These are phyloP conservation scores for Cyphomyrus plagiostoma DNA, from an alignment of 2,113 vertebrate genomes.

Conservation along the genomic window DNA sequence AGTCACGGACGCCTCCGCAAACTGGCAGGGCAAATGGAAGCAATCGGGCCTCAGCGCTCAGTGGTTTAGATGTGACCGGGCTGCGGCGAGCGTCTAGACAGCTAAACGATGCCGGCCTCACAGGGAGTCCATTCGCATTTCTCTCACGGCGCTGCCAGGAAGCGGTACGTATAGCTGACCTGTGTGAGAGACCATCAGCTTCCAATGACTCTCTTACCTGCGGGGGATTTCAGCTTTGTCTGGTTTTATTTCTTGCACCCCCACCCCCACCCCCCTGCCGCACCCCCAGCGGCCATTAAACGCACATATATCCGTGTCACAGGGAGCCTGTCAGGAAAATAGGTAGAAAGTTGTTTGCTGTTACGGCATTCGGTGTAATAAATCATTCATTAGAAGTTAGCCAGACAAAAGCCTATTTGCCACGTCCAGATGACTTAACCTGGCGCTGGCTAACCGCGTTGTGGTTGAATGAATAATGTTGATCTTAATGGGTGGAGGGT, in stretches of 20 bases:
- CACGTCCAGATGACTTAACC: conserved; percentile 24
- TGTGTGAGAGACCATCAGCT: conserved; percentile 48
- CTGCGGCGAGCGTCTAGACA: conserved; percentile 53
- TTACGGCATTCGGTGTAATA: conserved; percentile 1
- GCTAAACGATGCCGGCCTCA: conserved; percentile 40
- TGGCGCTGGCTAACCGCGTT: conserved; percentile 25
- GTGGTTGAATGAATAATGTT: conserved; percentile 48
- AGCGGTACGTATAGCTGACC: conserved; percentile 46
- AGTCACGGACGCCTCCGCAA: conserved; percentile 60
- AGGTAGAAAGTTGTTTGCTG: conserved; percentile 1
- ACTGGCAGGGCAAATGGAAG: conserved; percentile 73
- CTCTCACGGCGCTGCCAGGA: conserved; percentile 48
- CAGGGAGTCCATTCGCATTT: conserved; percentile 54
- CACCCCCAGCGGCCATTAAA: neutral
- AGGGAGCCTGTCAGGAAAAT: neutral
- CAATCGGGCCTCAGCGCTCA: conserved; percentile 68
- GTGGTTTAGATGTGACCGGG: conserved; percentile 67
- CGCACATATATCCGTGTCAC: conserved; percentile 12
- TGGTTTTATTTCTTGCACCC: conserved; percentile 26
- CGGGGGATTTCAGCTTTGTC: conserved; percentile 18
- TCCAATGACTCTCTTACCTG: conserved; percentile 35
- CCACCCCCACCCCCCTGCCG: neutral
- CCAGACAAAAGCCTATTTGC: neutral
- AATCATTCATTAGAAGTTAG: conserved; percentile 20
- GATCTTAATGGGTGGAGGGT: conserved; percentile 44